Evolutionary conservation across 2,888 invertebrate genomes (phyloP).

Genomic region (Zelleria hepariella): DNA sequence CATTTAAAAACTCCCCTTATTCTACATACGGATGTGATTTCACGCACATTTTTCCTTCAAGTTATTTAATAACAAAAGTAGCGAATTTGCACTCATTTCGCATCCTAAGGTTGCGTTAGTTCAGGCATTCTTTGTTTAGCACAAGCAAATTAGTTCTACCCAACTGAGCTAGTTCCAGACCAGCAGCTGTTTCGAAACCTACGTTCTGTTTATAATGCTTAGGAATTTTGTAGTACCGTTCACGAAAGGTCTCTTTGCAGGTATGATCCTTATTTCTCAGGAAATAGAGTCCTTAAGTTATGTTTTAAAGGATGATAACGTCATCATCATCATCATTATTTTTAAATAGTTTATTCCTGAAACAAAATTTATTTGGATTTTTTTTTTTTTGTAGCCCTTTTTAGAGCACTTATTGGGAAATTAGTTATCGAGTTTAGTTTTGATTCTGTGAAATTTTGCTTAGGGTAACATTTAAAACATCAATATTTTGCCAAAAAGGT

Average conservation of each 20-base stretch:
- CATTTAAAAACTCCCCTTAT: too few relatives aligned
- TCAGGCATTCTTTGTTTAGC: slow-evolving; percentile 27
- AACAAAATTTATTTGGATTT: too few relatives aligned
- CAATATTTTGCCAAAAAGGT: neutral
- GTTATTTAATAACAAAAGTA: neutral
- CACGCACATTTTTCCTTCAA: neutral
- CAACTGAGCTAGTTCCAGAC: slow-evolving; percentile 41
- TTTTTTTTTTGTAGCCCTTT: too few relatives aligned
- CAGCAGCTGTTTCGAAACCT: slow-evolving; percentile 27
- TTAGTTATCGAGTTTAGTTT: too few relatives aligned
- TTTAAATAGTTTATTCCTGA: too few relatives aligned
- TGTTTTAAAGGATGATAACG: too few relatives aligned
- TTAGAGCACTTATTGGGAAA: too few relatives aligned
- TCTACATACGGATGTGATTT: too few relatives aligned
- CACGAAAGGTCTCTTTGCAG: neutral
- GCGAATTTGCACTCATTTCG: neutral
- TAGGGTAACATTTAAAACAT: neutral
- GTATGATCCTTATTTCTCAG: neutral
- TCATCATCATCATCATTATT: too few relatives aligned
- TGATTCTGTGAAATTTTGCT: too few relatives aligned
- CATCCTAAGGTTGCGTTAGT: neutral
- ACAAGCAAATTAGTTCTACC: slow-evolving; percentile 42
- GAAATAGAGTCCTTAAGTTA: too few relatives aligned
- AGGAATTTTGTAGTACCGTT: neutral
- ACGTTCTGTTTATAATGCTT: slow-evolving; percentile 11